phyloP scores from a whole-genome alignment of 2,888 invertebrate species.

The Cremastobaeus sp. region DNA sequence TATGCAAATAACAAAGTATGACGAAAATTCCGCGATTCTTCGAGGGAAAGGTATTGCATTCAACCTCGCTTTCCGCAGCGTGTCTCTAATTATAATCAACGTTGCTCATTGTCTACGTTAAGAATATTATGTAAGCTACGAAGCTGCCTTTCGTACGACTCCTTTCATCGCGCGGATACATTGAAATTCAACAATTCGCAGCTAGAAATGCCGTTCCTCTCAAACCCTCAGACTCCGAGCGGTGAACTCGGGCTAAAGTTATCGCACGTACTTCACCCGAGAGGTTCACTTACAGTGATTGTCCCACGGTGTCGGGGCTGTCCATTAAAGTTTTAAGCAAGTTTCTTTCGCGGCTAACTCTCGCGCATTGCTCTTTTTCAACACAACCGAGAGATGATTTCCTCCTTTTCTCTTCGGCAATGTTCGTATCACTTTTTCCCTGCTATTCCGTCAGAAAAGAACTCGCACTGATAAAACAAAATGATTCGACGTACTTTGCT shows the following conservation, averaged over 20 bases:
- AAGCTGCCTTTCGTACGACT: constrained; percentile 33
- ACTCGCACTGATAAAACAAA: constrained; percentile 34
- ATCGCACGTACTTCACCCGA: constrained; percentile 63
- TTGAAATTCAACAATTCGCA: constrained; percentile 61
- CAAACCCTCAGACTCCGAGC: constrained; percentile 50
- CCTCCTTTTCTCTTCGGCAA: constrained; percentile 36
- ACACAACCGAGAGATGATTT: constrained; percentile 47
- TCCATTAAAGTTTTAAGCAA: constrained; percentile 72
- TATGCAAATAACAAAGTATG: constrained; percentile 56
- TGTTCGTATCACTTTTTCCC: constrained; percentile 49
- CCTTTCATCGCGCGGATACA: constrained; percentile 57
- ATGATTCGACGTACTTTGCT: constrained; percentile 19
- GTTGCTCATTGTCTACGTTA: constrained; percentile 52
- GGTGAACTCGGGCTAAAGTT: constrained; percentile 60
- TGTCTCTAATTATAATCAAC: constrained; percentile 58
- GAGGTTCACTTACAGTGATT: constrained; percentile 65
- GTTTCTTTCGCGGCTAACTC: constrained; percentile 66
- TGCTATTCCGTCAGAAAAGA: constrained; percentile 30
- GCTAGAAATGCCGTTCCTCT: constrained; percentile 58
- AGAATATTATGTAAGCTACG: constrained; percentile 57
- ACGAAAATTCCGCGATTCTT: constrained; percentile 44
- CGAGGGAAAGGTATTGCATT: constrained; percentile 44
- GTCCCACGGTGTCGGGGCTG: constrained; percentile 67
- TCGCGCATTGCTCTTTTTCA: constrained; percentile 58
- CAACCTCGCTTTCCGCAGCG: constrained; percentile 34